These are phyloP conservation scores for Gallinago media DNA, from an alignment of 2,113 vertebrate genomes.

Conservation along the genomic window DNA sequence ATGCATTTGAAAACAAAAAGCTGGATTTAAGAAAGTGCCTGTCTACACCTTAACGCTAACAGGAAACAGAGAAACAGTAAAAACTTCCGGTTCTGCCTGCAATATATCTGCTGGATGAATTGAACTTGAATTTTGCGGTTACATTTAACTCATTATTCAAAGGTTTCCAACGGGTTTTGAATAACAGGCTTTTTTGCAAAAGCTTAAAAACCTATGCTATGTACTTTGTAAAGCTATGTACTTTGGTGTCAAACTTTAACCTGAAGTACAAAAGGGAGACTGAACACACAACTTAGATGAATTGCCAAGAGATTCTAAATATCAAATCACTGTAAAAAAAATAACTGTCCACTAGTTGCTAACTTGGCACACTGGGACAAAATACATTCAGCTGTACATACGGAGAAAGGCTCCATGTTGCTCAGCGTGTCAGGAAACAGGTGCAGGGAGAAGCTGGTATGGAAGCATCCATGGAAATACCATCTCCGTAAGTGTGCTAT, in stretches of 20 bases:
- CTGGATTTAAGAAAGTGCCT: neutral
- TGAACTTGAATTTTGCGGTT: neutral
- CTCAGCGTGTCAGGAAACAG: rapidly evolving
- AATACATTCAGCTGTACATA: neutral
- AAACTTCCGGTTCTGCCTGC: neutral
- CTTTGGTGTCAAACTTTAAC: neutral
- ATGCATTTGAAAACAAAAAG: neutral
- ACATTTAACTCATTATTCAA: neutral
- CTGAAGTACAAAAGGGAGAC: neutral
- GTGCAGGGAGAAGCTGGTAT: neutral
- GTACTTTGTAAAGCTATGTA: rapidly evolving
- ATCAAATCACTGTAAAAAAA: neutral
- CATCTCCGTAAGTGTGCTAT: neutral
- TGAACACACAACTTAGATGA: neutral
- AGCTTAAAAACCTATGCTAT: neutral
- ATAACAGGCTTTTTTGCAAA: neutral
- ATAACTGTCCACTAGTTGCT: neutral
- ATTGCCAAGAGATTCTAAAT: neutral
- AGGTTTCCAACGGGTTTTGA: neutral
- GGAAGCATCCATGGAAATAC: neutral
- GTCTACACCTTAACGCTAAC: neutral
- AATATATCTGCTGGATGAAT: neutral
- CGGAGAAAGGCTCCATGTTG: neutral
- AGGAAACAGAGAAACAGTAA: neutral
- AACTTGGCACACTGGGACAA: no score